Conservation (phyloP, 2,113 vertebrate genomes). For the Dendropsophus ebraccatus region DNA sequence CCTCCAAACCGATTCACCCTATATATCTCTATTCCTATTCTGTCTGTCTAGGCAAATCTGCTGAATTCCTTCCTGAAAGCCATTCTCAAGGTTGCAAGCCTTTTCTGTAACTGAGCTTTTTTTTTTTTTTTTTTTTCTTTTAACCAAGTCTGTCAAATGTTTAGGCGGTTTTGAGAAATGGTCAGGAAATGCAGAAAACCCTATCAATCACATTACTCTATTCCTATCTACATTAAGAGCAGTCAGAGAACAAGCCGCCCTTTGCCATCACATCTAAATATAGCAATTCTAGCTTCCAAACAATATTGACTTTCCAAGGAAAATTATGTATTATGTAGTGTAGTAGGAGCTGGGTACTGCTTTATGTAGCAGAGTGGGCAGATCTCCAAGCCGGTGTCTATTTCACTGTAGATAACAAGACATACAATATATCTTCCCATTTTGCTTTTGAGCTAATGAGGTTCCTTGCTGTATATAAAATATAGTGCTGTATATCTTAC, state of each 20-base stretch:
- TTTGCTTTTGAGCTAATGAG: slow-evolving; percentile 77
- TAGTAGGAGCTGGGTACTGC: slow-evolving; percentile 65
- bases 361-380: slow-evolving; percentile 69
- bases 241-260: slow-evolving; percentile 33
- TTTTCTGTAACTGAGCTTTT: slow-evolving; percentile 39
- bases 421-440: slow-evolving; percentile 74
- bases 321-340: slow-evolving; percentile 70
- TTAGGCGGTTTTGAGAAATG: slow-evolving; percentile 50
- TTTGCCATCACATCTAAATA: slow-evolving; percentile 48
- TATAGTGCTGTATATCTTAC: slow-evolving; percentile 65
- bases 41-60: slow-evolving; percentile 7
- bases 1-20: background rate
- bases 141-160: slow-evolving; percentile 28
- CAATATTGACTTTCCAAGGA: slow-evolving; percentile 71
- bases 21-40: background rate
- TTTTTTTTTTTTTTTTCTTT: background rate
- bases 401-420: slow-evolving; percentile 72
- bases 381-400: slow-evolving; percentile 70
- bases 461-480: slow-evolving; percentile 64
- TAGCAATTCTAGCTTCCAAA: slow-evolving; percentile 31
- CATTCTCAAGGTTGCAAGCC: slow-evolving; percentile 24
- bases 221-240: slow-evolving; percentile 51
- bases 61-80: slow-evolving; percentile 39
- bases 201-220: slow-evolving; percentile 49
- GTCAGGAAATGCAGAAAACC: slow-evolving; percentile 50